These are phyloP conservation scores for Lochmaea crataegi DNA, from an alignment of 2,888 invertebrate genomes.

Conservation along the genomic window DNA sequence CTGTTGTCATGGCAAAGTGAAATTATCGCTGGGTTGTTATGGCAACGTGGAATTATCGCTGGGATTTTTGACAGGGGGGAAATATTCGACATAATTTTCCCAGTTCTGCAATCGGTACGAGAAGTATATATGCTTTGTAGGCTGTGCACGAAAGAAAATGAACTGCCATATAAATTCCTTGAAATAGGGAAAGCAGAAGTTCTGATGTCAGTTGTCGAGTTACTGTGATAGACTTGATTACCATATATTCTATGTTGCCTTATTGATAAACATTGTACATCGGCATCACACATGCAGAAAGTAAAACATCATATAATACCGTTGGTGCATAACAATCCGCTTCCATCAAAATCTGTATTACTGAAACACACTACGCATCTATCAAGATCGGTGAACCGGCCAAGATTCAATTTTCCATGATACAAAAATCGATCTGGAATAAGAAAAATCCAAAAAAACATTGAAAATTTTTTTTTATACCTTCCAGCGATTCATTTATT, in stretches of 20 bases:
- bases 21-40: too few relatives aligned
- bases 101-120: not conserved
- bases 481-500: not conserved
- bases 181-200: not conserved
- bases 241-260: slow-evolving; percentile 32
- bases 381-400: slow-evolving; percentile 5
- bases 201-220: not conserved
- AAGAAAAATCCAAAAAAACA: not conserved
- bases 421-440: not conserved
- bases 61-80: too few relatives aligned
- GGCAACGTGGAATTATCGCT: too few relatives aligned
- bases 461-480: not conserved
- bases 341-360: slow-evolving; percentile 6
- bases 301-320: not conserved
- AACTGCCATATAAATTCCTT: slow-evolving; percentile 1
- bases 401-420: slow-evolving; percentile 2
- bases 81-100: too few relatives aligned
- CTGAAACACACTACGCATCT: slow-evolving; percentile 7
- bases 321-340: slow-evolving; percentile 10
- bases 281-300: slow-evolving; percentile 11
- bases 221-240: slow-evolving; percentile 14
- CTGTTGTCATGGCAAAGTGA: too few relatives aligned
- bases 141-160: not conserved
- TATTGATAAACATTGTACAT: slow-evolving; percentile 42
- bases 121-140: not conserved